A percentile compares a stretch with the other conserved stretches of the same genome.
Conservation (phyloP, 37 sponge, comb jelly and placozoan species). For the Diacarnus erythraeanus region DNA sequence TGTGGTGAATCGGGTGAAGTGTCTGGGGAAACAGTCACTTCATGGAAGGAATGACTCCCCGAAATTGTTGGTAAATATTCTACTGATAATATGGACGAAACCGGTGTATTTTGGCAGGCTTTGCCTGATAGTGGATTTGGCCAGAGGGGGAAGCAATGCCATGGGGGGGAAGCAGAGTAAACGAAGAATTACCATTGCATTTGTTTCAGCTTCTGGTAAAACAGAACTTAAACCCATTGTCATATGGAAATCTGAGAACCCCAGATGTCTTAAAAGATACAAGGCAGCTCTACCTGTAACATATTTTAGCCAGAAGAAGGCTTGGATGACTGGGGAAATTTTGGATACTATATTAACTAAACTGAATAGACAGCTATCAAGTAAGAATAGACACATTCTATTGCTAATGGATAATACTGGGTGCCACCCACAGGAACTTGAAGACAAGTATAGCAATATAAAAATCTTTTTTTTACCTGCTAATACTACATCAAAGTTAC, state of each 20-base stretch:
- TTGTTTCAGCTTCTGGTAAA: constrained; percentile 63
- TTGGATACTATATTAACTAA: constrained; percentile 34
- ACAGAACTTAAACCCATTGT: constrained; percentile 57
- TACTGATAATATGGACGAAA: constrained; percentile 39
- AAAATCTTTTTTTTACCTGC: constrained; percentile 62
- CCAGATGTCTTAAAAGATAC: constrained; percentile 2
- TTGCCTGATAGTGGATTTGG: constrained; percentile 59
- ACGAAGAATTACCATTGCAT: constrained; percentile 35
- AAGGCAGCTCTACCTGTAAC: constrained; percentile 27
- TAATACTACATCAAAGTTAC: constrained; percentile 66
- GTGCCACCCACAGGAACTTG: constrained; percentile 51
- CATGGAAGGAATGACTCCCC: constrained; percentile 63
- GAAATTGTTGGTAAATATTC: constrained; percentile 33
- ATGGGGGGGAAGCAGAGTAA: constrained; percentile 62
- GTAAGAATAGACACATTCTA: constrained; percentile 27
- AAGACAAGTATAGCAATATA: constrained; percentile 56
- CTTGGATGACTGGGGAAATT: constrained; percentile 70
- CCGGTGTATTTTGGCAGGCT: constrained; percentile 47
- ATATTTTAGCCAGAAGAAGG: constrained; percentile 54
- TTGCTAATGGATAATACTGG: constrained; percentile 67
- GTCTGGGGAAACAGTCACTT: constrained; percentile 37
- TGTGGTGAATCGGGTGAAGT: constrained; percentile 72
- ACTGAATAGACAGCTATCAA: constrained; percentile 27
- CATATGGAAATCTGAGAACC: constrained; percentile 75
- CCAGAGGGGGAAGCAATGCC: constrained; percentile 53